Conservation (phyloP, 2,888 invertebrate genomes). For the Ceriagrion tenellum region DNA sequence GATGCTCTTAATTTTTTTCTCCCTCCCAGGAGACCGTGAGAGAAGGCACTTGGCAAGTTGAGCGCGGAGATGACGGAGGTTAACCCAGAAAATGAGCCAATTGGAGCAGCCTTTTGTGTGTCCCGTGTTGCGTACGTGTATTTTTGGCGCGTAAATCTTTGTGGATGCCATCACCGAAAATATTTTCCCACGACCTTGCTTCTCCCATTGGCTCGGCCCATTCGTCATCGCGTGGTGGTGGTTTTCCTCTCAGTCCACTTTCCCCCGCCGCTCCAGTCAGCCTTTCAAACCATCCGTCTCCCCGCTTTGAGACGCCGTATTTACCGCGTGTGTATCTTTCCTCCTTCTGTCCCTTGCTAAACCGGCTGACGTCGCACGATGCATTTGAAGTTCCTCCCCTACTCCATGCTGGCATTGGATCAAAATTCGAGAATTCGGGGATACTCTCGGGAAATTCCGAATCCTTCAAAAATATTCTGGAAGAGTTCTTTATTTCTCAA, state of each 20-base stretch:
- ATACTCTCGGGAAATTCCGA: too few species aligned
- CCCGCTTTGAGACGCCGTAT: not conserved
- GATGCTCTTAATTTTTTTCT: not conserved
- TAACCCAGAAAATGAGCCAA: slow-evolving; percentile 2
- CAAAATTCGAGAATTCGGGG: too few species aligned
- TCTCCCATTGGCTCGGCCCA: not conserved
- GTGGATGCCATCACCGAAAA: not conserved
- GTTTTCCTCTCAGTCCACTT: not conserved
- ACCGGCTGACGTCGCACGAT: too few species aligned
- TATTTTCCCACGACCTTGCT: slow-evolving; percentile 8
- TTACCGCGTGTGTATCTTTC: not conserved
- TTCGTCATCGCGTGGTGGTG: not conserved
- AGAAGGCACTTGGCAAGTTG: not conserved
- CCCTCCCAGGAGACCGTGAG: not conserved
- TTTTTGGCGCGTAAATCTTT: slow-evolving; percentile 18
- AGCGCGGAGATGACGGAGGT: slow-evolving; percentile 13
- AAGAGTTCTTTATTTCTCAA: too few species aligned
- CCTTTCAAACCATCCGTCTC: not conserved
- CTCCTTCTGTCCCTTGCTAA: not conserved
- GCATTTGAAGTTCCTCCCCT: too few species aligned
- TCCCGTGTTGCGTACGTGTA: not conserved
- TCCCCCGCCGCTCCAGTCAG: not conserved
- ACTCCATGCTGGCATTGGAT: too few species aligned
- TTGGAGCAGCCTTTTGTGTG: slow-evolving; percentile 22
- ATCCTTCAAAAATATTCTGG: too few species aligned